phyloP scores from a whole-genome alignment of 2,888 invertebrate genomes.

The Oeneis ivallda region DNA sequence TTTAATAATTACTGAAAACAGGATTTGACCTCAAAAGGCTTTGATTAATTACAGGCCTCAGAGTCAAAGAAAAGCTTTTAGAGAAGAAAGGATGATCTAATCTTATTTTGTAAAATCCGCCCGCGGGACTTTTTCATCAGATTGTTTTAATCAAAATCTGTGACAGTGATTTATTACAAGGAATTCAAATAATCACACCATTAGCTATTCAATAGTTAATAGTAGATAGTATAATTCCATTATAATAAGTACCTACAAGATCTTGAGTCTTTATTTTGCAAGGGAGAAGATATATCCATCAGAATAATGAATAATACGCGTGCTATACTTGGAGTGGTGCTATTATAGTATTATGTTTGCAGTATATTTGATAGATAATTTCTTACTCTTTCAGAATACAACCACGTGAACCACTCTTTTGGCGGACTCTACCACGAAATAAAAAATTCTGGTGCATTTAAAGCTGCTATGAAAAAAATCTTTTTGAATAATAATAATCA shows the following conservation, averaged over 20 bases:
- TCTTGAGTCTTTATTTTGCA: too few species aligned
- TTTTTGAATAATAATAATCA: too few species aligned
- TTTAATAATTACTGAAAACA: background rate
- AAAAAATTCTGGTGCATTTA: background rate
- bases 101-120: slow-evolving; percentile 14
- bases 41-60: slow-evolving; percentile 17
- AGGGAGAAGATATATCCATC: too few species aligned
- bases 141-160: background rate
- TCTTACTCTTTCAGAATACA: too few species aligned
- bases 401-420: too few species aligned
- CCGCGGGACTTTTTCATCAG: slow-evolving; percentile 4
- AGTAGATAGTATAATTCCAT: too few species aligned
- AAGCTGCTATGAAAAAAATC: background rate
- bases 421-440: too few species aligned
- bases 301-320: too few species aligned
- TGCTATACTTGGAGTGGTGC: too few species aligned
- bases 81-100: slow-evolving; percentile 16
- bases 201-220: background rate
- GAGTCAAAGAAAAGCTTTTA: slow-evolving; percentile 18
- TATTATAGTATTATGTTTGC: too few species aligned
- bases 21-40: slow-evolving; percentile 4
- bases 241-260: too few species aligned
- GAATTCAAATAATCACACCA: slow-evolving; percentile 4
- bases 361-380: too few species aligned
- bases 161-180: slow-evolving; percentile 14